These are phyloP conservation scores for Cabera pusaria DNA, from an alignment of 2,888 invertebrate genomes.

Conservation along the genomic window DNA sequence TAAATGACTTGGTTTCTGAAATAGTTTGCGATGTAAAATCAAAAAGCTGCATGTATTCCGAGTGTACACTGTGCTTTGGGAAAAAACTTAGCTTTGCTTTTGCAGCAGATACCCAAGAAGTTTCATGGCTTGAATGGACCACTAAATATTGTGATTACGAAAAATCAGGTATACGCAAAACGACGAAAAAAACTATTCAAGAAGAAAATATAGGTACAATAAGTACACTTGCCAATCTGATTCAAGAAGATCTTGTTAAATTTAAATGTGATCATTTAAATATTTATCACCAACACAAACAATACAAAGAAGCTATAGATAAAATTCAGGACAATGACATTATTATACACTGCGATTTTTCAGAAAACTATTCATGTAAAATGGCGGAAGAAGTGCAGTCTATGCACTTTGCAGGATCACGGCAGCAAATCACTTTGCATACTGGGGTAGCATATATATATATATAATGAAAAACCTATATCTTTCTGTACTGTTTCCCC, in stretches of 20 bases:
- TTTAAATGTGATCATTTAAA: constrained; percentile 11
- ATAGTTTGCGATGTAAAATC: constrained; percentile 5
- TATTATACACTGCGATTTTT: constrained; percentile 12
- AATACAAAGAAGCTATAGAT: constrained; percentile 3
- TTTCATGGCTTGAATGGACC: background rate
- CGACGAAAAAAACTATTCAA: background rate
- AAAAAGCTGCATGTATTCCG: constrained; percentile 4
- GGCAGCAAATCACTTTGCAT: background rate
- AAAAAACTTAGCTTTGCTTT: background rate
- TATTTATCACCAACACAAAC: constrained; percentile 16
- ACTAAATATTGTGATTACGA: background rate
- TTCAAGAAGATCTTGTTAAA: too few species aligned
- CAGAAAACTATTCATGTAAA: constrained; percentile 11
- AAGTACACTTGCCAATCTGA: constrained; percentile 1
- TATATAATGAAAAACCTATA: too few species aligned
- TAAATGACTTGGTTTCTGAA: background rate
- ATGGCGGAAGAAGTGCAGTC: constrained; percentile 10
- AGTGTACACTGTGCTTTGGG: background rate
- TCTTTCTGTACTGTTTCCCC: too few species aligned
- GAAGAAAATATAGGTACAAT: background rate
- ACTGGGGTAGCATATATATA: too few species aligned
- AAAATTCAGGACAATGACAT: background rate
- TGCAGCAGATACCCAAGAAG: background rate
- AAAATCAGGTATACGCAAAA: background rate
- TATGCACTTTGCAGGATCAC: constrained; percentile 9